Percentiles rank a stretch among this genome's conserved stretches.
phyloP scores from a whole-genome alignment of 2,797 vertebrate genomes.

The Notamacropus eugenii region DNA sequence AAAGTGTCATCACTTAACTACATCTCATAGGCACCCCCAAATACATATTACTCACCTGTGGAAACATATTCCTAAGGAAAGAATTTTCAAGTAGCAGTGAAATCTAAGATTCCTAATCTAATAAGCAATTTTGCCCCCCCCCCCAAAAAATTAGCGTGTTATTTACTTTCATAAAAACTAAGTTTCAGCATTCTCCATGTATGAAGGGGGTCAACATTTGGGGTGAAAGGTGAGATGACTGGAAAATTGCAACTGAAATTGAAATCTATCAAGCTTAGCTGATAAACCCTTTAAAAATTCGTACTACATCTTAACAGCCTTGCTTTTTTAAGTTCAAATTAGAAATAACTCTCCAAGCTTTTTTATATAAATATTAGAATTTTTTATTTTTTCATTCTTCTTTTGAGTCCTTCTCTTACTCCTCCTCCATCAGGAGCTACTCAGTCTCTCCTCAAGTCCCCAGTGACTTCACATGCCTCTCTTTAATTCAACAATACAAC shows the following conservation, averaged over 20 bases:
- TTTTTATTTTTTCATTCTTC: not conserved
- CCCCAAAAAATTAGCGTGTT: not conserved
- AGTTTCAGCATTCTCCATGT: not conserved
- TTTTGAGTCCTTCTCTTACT: not conserved
- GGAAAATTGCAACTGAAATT: not conserved
- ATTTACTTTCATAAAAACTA: not conserved
- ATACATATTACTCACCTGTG: not conserved
- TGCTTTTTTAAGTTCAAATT: not conserved
- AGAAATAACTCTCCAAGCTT: not conserved
- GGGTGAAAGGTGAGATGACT: not conserved
- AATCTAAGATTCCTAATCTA: not conserved
- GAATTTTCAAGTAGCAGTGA: not conserved
- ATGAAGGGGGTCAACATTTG: not conserved
- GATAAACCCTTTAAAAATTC: not conserved
- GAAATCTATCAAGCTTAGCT: not conserved
- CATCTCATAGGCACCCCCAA: not conserved
- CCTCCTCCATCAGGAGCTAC: not conserved
- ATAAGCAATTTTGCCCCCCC: not conserved
- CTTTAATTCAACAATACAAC: not conserved
- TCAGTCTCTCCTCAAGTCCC: not conserved
- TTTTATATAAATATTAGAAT: not conserved
- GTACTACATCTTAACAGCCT: not conserved
- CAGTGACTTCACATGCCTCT: not conserved
- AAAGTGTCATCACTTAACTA: not conserved
- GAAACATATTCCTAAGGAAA: not conserved